phyloP scores from a whole-genome alignment of 2,888 invertebrate species.

The Tortricodes alternella region DNA sequence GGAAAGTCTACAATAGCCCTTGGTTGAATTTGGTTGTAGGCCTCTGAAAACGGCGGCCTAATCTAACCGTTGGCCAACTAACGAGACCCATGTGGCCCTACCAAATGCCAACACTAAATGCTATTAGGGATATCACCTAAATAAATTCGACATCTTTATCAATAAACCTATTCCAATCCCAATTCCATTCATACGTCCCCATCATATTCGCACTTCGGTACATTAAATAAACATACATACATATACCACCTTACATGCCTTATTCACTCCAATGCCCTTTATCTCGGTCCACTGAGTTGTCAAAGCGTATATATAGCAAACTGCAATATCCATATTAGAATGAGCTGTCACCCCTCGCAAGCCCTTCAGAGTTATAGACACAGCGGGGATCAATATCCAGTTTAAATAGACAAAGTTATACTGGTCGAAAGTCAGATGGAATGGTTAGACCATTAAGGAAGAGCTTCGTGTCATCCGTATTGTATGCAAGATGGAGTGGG shows the following conservation, averaged over 20 bases:
- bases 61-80: too few species aligned
- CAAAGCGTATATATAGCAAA: conserved; percentile 37
- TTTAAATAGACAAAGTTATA: conserved; percentile 23
- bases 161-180: conserved; percentile 15
- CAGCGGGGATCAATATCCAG: conserved; percentile 1
- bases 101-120: too few species aligned
- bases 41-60: too few species aligned
- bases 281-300: conserved; percentile 43
- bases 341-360: background rate
- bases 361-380: background rate
- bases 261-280: conserved; percentile 34
- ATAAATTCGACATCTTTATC: conserved; percentile 11
- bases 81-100: too few species aligned
- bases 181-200: conserved; percentile 8
- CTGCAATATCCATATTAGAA: conserved; percentile 10
- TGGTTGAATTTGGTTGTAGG: too few species aligned
- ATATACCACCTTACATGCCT: conserved; percentile 5
- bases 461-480: conserved; percentile 16
- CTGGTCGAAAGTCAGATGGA: conserved; percentile 16
- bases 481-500: conserved; percentile 18
- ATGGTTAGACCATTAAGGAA: conserved; percentile 12
- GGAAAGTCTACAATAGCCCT: too few species aligned
- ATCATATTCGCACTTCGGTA: conserved; percentile 24
- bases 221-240: conserved; percentile 26
- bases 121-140: background rate